Percentiles rank a stretch among this genome's conserved stretches.
These are phyloP conservation scores for Chiridota heheva DNA, from an alignment of 35 echinoderm and acorn worm genomes.

Conservation along the genomic window DNA sequence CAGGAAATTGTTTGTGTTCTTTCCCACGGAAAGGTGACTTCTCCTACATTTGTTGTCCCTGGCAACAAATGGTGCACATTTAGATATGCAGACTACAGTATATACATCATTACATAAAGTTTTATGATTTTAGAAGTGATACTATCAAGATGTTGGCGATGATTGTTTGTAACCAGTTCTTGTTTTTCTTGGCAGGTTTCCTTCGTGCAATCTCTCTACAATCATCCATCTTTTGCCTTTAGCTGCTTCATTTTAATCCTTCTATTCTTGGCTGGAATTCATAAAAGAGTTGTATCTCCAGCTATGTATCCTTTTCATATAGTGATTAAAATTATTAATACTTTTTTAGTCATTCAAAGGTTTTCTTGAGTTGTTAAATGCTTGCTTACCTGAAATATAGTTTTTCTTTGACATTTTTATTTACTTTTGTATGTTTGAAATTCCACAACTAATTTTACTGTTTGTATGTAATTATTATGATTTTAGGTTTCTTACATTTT, in stretches of 20 bases:
- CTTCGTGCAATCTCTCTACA: slow-evolving; percentile 52
- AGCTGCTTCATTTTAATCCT: slow-evolving; percentile 39
- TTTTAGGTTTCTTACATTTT: no score
- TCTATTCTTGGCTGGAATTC: slow-evolving; percentile 48
- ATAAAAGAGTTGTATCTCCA: slow-evolving; percentile 59
- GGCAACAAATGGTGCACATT: slow-evolving; percentile 11
- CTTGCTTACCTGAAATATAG: no score
- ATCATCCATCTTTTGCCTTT: slow-evolving; percentile 45
- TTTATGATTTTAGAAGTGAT: neutral
- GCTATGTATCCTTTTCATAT: slow-evolving; percentile 52
- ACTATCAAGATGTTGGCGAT: neutral
- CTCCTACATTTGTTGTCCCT: slow-evolving; percentile 16
- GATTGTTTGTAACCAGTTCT: neutral
- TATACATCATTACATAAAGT: neutral
- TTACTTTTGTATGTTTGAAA: no score
- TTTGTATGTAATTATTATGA: no score
- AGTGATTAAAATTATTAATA: no score
- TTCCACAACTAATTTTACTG: no score
- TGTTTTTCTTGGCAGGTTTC: slow-evolving; percentile 46
- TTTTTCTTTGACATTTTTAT: no score
- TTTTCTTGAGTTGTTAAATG: no score
- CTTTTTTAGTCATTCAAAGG: no score
- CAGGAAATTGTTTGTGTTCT: neutral
- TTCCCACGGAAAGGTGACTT: neutral
- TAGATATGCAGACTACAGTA: slow-evolving; percentile 15